Evolutionary conservation across 2,113 vertebrate genomes (phyloP).

Genomic region (Rhinolophus ferrumequinum): DNA sequence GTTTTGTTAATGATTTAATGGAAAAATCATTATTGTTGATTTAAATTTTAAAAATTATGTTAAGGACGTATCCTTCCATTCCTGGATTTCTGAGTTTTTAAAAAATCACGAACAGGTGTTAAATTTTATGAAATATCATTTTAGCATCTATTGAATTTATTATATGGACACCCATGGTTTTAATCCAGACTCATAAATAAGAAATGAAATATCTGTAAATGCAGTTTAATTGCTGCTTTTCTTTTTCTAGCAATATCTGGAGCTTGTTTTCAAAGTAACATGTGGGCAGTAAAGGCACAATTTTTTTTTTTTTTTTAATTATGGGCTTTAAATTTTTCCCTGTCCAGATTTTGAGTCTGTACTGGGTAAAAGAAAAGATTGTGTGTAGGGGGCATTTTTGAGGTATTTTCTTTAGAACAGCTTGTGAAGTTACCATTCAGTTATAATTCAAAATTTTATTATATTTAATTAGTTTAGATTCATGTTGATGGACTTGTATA

Average conservation of each 20-base stretch:
- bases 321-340: conserved; percentile 10
- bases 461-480: conserved; percentile 67
- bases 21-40: not conserved
- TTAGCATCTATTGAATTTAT: conserved; percentile 39
- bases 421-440: conserved; percentile 51
- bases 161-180: conserved; percentile 51
- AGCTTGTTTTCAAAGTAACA: conserved; percentile 72
- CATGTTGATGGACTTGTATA: conserved; percentile 52
- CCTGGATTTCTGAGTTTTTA: not conserved
- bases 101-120: conserved; percentile 15
- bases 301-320: not conserved
- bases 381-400: conserved; percentile 48
- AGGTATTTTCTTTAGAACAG: conserved; percentile 64
- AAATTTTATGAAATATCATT: conserved; percentile 57
- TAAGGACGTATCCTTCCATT: conserved; percentile 10
- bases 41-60: conserved; percentile 12
- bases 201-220: conserved; percentile 57
- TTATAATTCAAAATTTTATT: conserved; percentile 59
- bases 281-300: conserved; percentile 59
- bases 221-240: conserved; percentile 56
- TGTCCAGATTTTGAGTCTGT: conserved; percentile 54
- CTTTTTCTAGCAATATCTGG: conserved; percentile 61
- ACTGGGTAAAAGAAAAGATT: conserved; percentile 56
- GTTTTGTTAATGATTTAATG: conserved; percentile 42
- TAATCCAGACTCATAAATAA: conserved; percentile 58